Evolutionary conservation across 2,888 invertebrate genomes (phyloP).

Genomic region (Limenitis camilla): DNA sequence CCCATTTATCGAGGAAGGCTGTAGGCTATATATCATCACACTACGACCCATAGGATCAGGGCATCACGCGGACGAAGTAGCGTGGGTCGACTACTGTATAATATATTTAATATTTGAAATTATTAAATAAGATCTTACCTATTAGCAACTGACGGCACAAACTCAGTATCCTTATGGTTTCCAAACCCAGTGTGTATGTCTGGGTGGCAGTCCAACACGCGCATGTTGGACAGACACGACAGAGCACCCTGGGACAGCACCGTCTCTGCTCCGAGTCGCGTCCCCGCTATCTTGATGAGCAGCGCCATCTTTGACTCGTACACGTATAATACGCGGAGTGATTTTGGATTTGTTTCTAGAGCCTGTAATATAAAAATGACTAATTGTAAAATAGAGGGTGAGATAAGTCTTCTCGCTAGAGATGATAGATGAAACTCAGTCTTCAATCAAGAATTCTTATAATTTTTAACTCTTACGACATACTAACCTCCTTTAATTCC

Average conservation of each 20-base stretch:
- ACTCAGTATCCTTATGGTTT: constrained; percentile 35
- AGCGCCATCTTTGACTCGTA: constrained; percentile 92
- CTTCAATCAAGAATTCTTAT: too few relatives aligned
- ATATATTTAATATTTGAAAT: too few relatives aligned
- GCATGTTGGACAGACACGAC: constrained; percentile 78
- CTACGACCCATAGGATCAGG: too few relatives aligned
- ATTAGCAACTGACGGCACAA: constrained; percentile 47
- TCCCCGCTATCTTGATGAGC: constrained; percentile 80
- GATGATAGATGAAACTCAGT: too few relatives aligned
- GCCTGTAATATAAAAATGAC: constrained; percentile 41
- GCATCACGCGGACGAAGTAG: too few relatives aligned
- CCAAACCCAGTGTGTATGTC: constrained; percentile 63
- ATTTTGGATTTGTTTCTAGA: constrained; percentile 79
- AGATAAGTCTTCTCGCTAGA: too few relatives aligned
- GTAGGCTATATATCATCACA: too few relatives aligned
- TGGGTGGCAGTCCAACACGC: constrained; percentile 82
- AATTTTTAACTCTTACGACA: not conserved
- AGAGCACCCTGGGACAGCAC: constrained; percentile 84
- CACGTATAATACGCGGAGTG: constrained; percentile 85
- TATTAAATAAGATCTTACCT: constrained; percentile 41
- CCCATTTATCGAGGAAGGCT: too few relatives aligned
- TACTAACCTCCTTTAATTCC: constrained; percentile 70
- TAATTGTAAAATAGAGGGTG: not conserved
- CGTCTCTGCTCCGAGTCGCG: constrained; percentile 80
- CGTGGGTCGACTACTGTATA: too few relatives aligned